Evolutionary conservation across 2,113 vertebrate species (phyloP).

Genomic region (Forbesichthys papilliferus): DNA sequence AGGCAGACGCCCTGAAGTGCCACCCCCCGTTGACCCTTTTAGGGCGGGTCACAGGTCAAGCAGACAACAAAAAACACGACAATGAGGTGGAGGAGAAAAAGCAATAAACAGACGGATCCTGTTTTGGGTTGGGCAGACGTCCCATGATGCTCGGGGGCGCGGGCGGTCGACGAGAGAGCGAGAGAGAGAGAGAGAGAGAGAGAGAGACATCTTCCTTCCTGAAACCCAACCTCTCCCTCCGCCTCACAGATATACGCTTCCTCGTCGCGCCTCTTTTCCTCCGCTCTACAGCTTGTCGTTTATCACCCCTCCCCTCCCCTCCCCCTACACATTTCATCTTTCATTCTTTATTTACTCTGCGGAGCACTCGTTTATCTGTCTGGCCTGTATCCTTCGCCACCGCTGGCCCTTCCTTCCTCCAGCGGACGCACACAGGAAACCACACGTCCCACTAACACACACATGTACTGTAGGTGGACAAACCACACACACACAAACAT

Average conservation of each 20-base stretch:
- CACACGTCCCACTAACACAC: conserved; percentile 3
- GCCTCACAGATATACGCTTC: too few relatives aligned
- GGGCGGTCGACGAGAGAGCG: not conserved
- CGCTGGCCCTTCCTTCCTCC: not conserved
- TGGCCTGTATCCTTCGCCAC: conserved; percentile 21
- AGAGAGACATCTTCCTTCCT: conserved; percentile 18
- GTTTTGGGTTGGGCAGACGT: conserved; percentile 30
- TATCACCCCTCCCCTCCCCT: not conserved
- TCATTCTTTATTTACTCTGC: not conserved
- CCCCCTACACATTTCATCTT: conserved; percentile 16
- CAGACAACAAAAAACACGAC: not conserved
- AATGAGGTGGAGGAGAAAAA: not conserved
- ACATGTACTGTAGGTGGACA: conserved; percentile 33
- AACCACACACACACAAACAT: conserved; percentile 20
- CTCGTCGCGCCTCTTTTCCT: too few relatives aligned
- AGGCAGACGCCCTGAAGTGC: conserved; percentile 4
- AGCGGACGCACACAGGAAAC: conserved; percentile 33
- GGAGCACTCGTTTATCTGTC: not conserved
- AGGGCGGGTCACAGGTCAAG: too few relatives aligned
- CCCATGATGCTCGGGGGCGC: conserved; percentile 14
- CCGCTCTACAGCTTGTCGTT: not conserved
- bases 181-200: conserved; percentile 17
- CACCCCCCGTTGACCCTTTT: conserved; percentile 17
- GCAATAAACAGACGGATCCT: conserved; percentile 19
- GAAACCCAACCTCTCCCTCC: not conserved